Evolutionary conservation across 1,140 invertebrate genomes (phyloP).

Genomic region (Watersipora subatra): DNA sequence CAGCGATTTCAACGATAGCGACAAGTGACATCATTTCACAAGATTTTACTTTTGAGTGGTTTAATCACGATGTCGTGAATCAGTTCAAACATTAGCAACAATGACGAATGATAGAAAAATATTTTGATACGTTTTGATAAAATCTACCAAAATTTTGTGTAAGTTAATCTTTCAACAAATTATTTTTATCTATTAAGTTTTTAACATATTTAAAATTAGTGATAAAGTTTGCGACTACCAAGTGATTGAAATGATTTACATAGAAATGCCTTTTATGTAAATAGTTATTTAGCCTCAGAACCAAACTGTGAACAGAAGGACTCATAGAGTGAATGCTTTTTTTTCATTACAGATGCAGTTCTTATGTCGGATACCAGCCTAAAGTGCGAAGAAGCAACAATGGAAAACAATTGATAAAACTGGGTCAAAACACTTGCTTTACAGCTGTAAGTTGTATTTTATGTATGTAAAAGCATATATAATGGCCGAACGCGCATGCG

Average conservation of each 20-base stretch:
- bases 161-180: neutral
- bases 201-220: neutral
- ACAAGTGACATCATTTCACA: too few relatives aligned
- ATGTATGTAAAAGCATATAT: too few relatives aligned
- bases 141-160: too few relatives aligned
- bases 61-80: too few relatives aligned
- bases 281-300: neutral
- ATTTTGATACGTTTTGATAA: too few relatives aligned
- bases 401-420: neutral
- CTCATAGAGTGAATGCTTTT: neutral
- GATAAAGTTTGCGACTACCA: neutral
- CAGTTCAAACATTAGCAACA: too few relatives aligned
- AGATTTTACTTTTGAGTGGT: too few relatives aligned
- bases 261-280: neutral
- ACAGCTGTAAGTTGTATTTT: neutral
- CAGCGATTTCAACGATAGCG: too few relatives aligned
- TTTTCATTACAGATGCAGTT: neutral
- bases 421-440: neutral
- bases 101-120: too few relatives aligned
- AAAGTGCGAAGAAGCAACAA: neutral
- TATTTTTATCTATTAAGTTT: neutral
- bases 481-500: too few relatives aligned
- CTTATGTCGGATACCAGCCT: neutral
- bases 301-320: neutral
- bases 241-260: neutral